Evolutionary conservation across 2,888 invertebrate species (phyloP).

Genomic region (Epinotia brunnichana): DNA sequence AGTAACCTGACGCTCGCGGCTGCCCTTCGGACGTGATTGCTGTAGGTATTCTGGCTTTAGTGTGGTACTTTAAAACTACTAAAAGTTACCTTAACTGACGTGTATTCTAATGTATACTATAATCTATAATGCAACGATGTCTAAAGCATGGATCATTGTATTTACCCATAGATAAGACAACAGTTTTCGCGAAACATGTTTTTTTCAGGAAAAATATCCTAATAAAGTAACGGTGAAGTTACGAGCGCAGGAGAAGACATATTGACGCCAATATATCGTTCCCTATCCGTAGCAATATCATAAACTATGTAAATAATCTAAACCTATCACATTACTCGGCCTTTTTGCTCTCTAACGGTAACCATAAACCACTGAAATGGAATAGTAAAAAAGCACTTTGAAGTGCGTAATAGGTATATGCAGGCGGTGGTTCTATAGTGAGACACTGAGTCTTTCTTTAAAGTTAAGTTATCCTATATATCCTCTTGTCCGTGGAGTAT

Average conservation of each 20-base stretch:
- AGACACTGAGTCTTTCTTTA: constrained; percentile 1
- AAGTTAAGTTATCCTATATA: no score
- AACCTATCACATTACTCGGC: constrained; percentile 13
- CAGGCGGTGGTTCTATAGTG: background rate
- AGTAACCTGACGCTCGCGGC: background rate
- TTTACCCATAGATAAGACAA: background rate
- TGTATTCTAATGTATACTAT: background rate
- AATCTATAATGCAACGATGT: background rate
- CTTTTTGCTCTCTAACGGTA: background rate
- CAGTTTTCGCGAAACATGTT: background rate
- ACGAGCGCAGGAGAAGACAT: constrained; percentile 16
- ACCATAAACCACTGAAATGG: constrained; percentile 2
- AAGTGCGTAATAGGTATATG: background rate
- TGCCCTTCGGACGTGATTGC: background rate
- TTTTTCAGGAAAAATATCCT: constrained; percentile 4
- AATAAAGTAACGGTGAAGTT: background rate
- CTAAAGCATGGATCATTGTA: background rate
- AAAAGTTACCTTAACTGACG: background rate
- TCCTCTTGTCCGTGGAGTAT: no score
- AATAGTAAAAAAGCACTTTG: background rate
- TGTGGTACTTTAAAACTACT: background rate
- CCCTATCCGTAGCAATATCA: constrained; percentile 13
- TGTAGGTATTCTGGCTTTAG: background rate
- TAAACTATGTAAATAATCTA: background rate
- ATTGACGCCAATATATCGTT: constrained; percentile 28